Evolutionary conservation across 2,888 invertebrate species (phyloP), one percentile per base, ranked within the genome.

Genomic region (Monopis laevigella): DNA sequence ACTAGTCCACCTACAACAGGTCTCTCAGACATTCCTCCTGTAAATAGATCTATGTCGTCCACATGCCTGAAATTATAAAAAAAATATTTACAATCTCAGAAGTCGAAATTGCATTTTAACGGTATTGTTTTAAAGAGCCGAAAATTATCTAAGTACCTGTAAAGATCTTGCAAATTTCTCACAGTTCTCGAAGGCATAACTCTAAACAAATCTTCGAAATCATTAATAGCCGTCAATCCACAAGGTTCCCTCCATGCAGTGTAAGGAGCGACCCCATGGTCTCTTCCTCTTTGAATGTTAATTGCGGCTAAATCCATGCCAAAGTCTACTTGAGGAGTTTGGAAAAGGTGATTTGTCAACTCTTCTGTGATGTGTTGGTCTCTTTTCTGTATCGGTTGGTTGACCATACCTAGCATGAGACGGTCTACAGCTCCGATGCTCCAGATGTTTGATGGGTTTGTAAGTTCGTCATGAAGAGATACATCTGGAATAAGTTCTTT

Each of bases 281-380:
- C 95, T 19, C 95, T 82, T 0, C 92, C 95, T 40, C 90, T 63
- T 62, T 95, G 94, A 26, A 95, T 90, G 54, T 95, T 95, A 41
- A 95, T 88, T 0, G 95, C 90, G 0, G 93, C 92, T 43, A 95
- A 72, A 59, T 95, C 95, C 83, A 95, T 87, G 0, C 95, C 92
- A 51, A 90, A 92, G 14, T 84, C 83, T 44, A 86, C 86, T 7
- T 81, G 81, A 48, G 68, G 59, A 2, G 89, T 88, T 80, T 92
- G 91, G 57, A 93, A 93, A 0, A 93, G 75, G 57, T 91, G 92
- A 61, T 92, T 90, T 4, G 93, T 93, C 11, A 93, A 73, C 56
- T 93, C 92, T 6, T 86, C 85, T 0, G 88, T 87, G 40, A 93
- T 89, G 61, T 89, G 92, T 56, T 93, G 92, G 61, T 93, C 93